Evolutionary conservation across 2,797 vertebrate species (phyloP).

Genomic region (Rhinatrema bivittatum): DNA sequence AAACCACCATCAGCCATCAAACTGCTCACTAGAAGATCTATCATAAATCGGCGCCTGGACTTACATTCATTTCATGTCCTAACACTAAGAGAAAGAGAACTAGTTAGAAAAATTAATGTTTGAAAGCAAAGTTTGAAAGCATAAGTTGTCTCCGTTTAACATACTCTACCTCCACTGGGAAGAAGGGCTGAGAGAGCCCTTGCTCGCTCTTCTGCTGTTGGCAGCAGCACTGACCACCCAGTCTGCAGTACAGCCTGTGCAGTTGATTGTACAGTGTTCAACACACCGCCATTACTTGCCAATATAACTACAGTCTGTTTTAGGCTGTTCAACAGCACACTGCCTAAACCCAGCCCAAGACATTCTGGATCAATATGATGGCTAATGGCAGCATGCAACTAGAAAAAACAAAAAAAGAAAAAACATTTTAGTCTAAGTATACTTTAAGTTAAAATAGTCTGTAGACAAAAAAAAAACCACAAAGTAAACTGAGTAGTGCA

Average conservation of each 20-base stretch:
- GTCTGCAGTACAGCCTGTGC: slow-evolving; percentile 94
- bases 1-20: slow-evolving; percentile 95
- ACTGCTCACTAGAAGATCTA: slow-evolving; percentile 94
- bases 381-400: slow-evolving; percentile 95
- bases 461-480: too few relatives aligned
- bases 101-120: not conserved
- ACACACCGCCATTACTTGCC: slow-evolving; percentile 90
- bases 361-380: slow-evolving; percentile 94
- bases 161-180: slow-evolving; percentile 92
- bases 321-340: slow-evolving; percentile 82
- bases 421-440: too few relatives aligned
- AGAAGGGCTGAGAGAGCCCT: slow-evolving; percentile 87
- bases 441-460: not conserved
- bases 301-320: slow-evolving; percentile 91
- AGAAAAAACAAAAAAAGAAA: not conserved
- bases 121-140: not conserved
- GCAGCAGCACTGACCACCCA: slow-evolving; percentile 92
- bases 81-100: slow-evolving; percentile 59
- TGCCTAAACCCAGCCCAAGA: slow-evolving; percentile 85
- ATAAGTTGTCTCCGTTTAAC: not conserved
- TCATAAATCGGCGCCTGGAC: slow-evolving; percentile 96
- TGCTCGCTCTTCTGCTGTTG: slow-evolving; percentile 91
- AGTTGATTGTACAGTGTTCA: slow-evolving; percentile 84
- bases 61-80: slow-evolving; percentile 88
- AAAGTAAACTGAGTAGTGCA: too few relatives aligned